phyloP scores from a whole-genome alignment of 2,797 vertebrate species.

The Gorsachius magnificus region DNA sequence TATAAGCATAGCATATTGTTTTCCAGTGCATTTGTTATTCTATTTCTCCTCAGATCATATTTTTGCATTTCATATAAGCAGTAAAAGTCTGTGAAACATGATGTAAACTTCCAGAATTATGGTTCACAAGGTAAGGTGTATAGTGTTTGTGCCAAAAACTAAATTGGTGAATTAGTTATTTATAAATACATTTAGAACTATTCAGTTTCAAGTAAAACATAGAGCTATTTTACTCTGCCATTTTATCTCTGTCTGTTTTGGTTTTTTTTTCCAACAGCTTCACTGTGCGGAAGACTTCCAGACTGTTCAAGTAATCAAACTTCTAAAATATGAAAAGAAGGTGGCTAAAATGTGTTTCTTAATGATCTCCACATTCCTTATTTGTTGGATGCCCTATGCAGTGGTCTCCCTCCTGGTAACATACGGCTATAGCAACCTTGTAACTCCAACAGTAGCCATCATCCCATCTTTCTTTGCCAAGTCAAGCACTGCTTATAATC shows the following conservation, averaged over 20 bases:
- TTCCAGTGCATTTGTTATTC: neutral
- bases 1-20: neutral
- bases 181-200: neutral
- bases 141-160: neutral
- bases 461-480: constrained; percentile 91
- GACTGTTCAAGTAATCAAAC: constrained; percentile 88
- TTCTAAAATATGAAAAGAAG: constrained; percentile 91
- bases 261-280: constrained; percentile 74
- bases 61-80: neutral
- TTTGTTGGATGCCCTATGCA: constrained; percentile 91
- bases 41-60: neutral
- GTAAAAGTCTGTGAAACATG: neutral
- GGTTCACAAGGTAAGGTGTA: neutral
- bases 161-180: neutral
- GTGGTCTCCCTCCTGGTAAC: constrained; percentile 88
- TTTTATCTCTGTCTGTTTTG: neutral
- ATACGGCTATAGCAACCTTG: constrained; percentile 81
- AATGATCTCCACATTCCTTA: constrained; percentile 88
- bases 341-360: constrained; percentile 90
- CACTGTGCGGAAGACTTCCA: constrained; percentile 89
- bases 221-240: neutral
- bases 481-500: constrained; percentile 91
- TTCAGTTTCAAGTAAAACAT: neutral
- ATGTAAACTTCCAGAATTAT: neutral
- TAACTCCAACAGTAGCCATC: constrained; percentile 87